Conservation (phyloP, 2,888 invertebrate genomes). For the Idaea straminata region DNA sequence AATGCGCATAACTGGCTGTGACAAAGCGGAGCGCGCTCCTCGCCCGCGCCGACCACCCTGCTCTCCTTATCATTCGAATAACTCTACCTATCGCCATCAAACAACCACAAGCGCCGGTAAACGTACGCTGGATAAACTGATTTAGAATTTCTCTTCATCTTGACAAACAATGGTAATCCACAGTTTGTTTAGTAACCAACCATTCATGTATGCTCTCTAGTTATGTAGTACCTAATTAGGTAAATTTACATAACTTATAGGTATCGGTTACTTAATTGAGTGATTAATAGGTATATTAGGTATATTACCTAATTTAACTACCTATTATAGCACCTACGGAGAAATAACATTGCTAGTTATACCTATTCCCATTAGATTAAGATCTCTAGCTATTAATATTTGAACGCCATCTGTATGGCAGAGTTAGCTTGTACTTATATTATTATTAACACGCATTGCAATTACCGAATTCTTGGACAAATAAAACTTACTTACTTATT, state of each 20-base stretch:
- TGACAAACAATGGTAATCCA: constrained; percentile 22
- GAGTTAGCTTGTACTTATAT: too few species aligned
- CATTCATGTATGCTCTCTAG: background rate
- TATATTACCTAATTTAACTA: background rate
- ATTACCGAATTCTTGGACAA: too few species aligned
- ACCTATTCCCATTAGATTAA: too few species aligned
- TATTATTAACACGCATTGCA: too few species aligned
- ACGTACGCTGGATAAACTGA: constrained; percentile 21
- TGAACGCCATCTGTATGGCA: too few species aligned
- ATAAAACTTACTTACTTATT: too few species aligned
- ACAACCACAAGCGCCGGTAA: constrained; percentile 19
- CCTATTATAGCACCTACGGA: too few species aligned
- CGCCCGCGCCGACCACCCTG: constrained; percentile 55
- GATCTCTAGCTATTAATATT: too few species aligned
- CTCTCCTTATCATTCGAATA: constrained; percentile 45
- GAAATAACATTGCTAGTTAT: too few species aligned
- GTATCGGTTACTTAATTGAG: background rate
- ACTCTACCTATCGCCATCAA: constrained; percentile 34
- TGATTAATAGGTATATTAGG: background rate
- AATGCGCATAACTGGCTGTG: constrained; percentile 73
- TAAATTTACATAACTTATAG: background rate
- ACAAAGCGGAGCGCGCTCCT: constrained; percentile 44
- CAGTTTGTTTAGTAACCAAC: background rate
- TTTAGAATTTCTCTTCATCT: constrained; percentile 26
- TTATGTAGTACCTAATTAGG: constrained; percentile 1